These are phyloP conservation scores for Oncorhynchus masou DNA, from an alignment of 2,113 vertebrate species.

Conservation along the genomic window DNA sequence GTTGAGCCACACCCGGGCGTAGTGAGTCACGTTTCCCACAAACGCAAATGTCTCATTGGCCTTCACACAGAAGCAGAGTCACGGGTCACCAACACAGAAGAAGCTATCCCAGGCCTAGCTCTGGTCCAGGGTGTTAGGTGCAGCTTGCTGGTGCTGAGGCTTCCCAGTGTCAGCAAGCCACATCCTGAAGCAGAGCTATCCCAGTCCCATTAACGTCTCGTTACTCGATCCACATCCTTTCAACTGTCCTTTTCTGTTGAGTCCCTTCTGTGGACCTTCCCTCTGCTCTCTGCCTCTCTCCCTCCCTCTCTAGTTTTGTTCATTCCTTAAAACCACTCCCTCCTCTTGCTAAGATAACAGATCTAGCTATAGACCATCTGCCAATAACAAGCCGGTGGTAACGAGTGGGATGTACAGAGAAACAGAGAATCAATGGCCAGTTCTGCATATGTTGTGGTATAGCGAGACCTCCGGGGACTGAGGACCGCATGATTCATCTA, in stretches of 20 bases:
- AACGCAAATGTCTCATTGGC: conserved; percentile 97
- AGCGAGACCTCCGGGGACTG: not conserved
- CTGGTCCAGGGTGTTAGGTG: not conserved
- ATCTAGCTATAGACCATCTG: not conserved
- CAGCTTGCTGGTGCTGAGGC: no score
- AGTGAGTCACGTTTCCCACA: conserved; percentile 91
- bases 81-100: not conserved
- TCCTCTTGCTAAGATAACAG: not conserved
- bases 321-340: not conserved
- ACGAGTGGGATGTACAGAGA: not conserved
- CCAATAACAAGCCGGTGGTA: not conserved
- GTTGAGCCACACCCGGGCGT: conserved; percentile 89
- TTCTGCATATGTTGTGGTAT: not conserved
- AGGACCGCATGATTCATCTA: not conserved
- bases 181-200: no score
- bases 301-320: not conserved
- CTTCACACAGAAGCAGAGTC: conserved; percentile 53
- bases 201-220: not conserved
- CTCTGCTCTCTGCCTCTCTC: not conserved
- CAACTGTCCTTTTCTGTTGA: not conserved
- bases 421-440: conserved; percentile 17
- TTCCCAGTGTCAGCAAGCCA: no score
- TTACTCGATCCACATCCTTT: not conserved
- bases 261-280: not conserved
- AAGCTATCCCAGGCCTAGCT: no score